A percentile compares a stretch with the other conserved stretches of the same genome.
These are phyloP conservation scores for Xylota segnis DNA, from an alignment of 2,888 invertebrate genomes.

Conservation along the genomic window DNA sequence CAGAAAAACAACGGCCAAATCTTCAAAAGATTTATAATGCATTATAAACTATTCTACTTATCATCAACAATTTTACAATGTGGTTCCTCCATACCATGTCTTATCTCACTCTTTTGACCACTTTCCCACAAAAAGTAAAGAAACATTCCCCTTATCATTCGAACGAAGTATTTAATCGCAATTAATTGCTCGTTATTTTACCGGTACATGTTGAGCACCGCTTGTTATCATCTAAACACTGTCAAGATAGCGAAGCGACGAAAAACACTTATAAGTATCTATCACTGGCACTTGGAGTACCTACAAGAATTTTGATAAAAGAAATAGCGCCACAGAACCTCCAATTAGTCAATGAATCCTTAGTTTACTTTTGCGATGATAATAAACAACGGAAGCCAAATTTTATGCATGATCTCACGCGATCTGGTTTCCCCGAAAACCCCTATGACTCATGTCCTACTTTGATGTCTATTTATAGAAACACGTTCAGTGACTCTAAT, in stretches of 20 bases:
- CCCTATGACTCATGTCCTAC: slow-evolving; percentile 42
- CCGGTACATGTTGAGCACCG: neutral
- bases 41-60: no score
- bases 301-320: neutral
- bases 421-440: slow-evolving; percentile 34
- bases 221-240: slow-evolving; percentile 13
- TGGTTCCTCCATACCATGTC: neutral
- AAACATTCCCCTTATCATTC: neutral
- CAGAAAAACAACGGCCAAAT: no score
- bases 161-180: slow-evolving; percentile 10
- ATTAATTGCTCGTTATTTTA: slow-evolving; percentile 42
- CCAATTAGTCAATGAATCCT: neutral
- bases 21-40: no score
- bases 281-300: slow-evolving; percentile 2
- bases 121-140: neutral
- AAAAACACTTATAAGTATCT: neutral
- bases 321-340: neutral
- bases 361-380: neutral
- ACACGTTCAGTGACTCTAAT: slow-evolving; percentile 19
- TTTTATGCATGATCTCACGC: slow-evolving; percentile 22
- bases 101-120: neutral
- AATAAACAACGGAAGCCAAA: slow-evolving; percentile 33
- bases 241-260: slow-evolving; percentile 21
- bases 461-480: slow-evolving; percentile 37
- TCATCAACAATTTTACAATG: no score